These are phyloP conservation scores for Ylistrum balloti DNA, from an alignment of 1,140 invertebrate species.

Conservation along the genomic window DNA sequence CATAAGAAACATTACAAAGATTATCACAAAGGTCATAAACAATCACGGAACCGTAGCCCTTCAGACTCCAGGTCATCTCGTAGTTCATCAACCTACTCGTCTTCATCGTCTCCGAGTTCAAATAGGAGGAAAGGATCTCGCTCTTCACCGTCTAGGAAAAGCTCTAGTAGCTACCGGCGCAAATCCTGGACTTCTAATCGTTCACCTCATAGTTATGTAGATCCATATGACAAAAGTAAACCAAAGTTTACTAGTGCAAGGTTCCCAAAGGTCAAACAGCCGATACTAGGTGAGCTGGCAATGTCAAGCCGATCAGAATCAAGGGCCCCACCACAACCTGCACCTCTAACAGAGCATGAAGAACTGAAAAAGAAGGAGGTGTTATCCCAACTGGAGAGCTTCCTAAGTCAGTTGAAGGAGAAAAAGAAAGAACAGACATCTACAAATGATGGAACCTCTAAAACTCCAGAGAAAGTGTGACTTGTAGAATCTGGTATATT, in stretches of 20 bases:
- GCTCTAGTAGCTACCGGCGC: background rate
- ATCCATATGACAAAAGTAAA: background rate
- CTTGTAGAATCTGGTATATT: background rate
- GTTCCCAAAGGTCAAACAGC: conserved; percentile 8
- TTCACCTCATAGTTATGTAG: background rate
- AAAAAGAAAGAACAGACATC: background rate
- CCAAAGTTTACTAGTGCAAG: background rate
- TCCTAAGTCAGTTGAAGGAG: background rate
- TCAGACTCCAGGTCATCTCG: conserved; percentile 12
- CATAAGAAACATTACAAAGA: background rate
- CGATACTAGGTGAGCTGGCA: background rate
- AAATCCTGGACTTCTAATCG: background rate
- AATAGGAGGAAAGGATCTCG: background rate
- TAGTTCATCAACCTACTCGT: background rate
- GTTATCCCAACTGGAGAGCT: background rate
- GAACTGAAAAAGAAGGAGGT: background rate
- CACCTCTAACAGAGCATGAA: background rate
- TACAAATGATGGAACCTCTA: background rate
- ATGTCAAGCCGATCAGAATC: background rate
- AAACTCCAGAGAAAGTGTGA: background rate
- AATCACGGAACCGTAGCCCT: background rate
- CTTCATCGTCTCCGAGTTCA: background rate
- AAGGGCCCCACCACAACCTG: background rate
- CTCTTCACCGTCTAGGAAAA: background rate
- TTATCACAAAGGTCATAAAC: background rate